These are phyloP conservation scores for Spinibarbus caldwelli DNA, from an alignment of 2,797 vertebrate genomes.

Conservation along the genomic window DNA sequence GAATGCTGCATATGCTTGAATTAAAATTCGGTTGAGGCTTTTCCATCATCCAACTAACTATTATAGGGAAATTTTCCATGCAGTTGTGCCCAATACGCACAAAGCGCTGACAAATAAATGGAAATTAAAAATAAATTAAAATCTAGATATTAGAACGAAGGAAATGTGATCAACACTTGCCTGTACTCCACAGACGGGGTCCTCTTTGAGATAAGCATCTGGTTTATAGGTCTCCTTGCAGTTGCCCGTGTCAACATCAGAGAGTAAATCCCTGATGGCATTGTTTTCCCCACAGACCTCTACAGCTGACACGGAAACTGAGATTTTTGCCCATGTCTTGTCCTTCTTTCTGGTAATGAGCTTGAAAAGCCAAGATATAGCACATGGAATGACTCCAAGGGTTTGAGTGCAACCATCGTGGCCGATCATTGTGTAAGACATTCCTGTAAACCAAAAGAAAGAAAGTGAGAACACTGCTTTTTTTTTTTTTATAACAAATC, in stretches of 20 bases:
- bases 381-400: slow-evolving; percentile 92
- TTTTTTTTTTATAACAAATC: neutral
- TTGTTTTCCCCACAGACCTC: slow-evolving; percentile 96
- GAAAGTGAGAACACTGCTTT: too few relatives aligned
- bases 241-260: slow-evolving; percentile 86
- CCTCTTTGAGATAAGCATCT: slow-evolving; percentile 89
- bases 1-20: neutral
- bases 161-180: slow-evolving; percentile 68
- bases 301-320: slow-evolving; percentile 92
- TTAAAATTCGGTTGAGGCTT: neutral
- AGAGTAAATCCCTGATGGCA: slow-evolving; percentile 90
- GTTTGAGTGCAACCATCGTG: slow-evolving; percentile 88
- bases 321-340: slow-evolving; percentile 93
- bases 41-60: neutral
- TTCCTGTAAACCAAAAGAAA: slow-evolving; percentile 78
- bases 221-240: slow-evolving; percentile 88
- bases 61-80: neutral
- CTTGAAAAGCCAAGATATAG: slow-evolving; percentile 98
- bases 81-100: neutral
- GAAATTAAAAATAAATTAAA: neutral
- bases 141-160: neutral
- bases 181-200: slow-evolving; percentile 93
- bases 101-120: neutral
- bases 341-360: slow-evolving; percentile 93
- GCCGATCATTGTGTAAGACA: slow-evolving; percentile 96